Evolutionary conservation across 1,140 invertebrate species (phyloP), one percentile per base, ranked within the genome.

Genomic region (Eupristina koningsbergeri): DNA sequence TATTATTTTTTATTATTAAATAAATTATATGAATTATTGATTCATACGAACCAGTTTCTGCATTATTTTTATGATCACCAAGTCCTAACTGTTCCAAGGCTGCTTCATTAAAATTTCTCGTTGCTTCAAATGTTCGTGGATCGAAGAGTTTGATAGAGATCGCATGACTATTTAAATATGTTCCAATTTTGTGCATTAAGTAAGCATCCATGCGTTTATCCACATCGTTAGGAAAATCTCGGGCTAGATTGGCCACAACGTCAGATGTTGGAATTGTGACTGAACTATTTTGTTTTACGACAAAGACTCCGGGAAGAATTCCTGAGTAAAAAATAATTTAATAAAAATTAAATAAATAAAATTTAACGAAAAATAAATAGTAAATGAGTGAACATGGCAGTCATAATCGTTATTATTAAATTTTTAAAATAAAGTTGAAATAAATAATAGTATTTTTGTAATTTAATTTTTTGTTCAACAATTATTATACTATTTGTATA

Each of bases 161-260:
- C 0, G 95, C 94, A 85, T 96, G 96, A 15, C 94, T 95, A 87
- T 95, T 95, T 36, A 97, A 90, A 77, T 96, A 96, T 83, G 92
- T 94, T 36, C 94, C 94, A 45, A 96, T 89, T 88, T 96, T 95
- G 86, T 94, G 95, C 79, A 96, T 86, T 50, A 97, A 91, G 81
- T 95, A 96, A 53, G 95, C 95, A 88, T 97, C 96, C 31, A 97
- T 88, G n/a, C 95, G 92, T 47, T 95, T 95, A 84, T 96, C 95
- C 6, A 95, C 94, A 86, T 96, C 96, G 78, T 95, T 95, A 0
- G 96, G 95, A 88, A 96, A 95, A 61, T 95, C 94, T 80, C 95
- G 93, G 0, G 96, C 96, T 1, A 97, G 88, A 88, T 96, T 95
- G 61, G 94, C 92, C 39, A 96, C 95, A 34, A 96, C 93, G 36